phyloP scores from a whole-genome alignment of 2,113 vertebrate species.

The Apteryx owenii region DNA sequence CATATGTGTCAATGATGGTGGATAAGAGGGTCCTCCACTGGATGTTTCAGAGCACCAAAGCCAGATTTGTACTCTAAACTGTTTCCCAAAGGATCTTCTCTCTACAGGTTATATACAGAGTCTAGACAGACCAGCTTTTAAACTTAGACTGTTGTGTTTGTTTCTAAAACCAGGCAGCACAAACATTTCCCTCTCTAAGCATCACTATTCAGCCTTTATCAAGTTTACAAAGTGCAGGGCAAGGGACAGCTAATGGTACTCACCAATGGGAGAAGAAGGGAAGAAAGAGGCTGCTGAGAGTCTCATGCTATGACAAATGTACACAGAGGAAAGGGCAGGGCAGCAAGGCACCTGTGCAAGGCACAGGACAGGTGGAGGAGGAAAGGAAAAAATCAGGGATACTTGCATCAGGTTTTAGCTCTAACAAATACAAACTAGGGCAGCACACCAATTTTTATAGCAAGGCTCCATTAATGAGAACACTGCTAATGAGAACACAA shows the following conservation, averaged over 20 bases:
- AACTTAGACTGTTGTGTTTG: not conserved
- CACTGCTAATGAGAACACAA: conserved; percentile 58
- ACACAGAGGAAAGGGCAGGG: not conserved
- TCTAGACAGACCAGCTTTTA: not conserved
- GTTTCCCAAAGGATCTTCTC: not conserved
- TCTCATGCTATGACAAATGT: not conserved
- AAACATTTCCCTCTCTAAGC: not conserved
- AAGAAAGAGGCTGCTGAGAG: not conserved
- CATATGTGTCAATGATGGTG: not conserved
- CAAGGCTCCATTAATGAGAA: conserved; percentile 49
- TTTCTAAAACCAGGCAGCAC: not conserved
- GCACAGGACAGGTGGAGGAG: not conserved
- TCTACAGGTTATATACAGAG: not conserved
- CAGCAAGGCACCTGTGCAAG: not conserved
- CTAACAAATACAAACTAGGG: conserved; percentile 35
- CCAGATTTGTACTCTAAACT: not conserved
- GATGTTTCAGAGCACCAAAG: not conserved
- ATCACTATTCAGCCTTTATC: not conserved
- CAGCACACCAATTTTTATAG: conserved; percentile 29
- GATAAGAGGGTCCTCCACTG: not conserved
- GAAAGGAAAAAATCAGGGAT: not conserved
- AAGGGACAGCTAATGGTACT: not conserved
- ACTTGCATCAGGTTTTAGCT: not conserved
- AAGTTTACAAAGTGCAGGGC: not conserved
- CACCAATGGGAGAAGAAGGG: conserved; percentile 7